phyloP scores from a whole-genome alignment of 1,140 invertebrate genomes.

The Melipona quadrifasciata region DNA sequence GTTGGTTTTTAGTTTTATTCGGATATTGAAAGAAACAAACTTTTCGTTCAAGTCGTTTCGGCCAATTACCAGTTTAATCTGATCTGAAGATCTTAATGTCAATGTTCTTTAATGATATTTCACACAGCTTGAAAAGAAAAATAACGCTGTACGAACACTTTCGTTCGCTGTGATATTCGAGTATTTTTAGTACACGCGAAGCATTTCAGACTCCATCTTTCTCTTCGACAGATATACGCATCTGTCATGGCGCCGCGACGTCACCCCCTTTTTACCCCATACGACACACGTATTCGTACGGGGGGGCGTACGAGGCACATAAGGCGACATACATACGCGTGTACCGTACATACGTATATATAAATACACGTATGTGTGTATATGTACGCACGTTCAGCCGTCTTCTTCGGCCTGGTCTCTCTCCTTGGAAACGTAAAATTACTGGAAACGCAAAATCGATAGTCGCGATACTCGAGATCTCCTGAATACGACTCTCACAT shows the following conservation, averaged over 20 bases:
- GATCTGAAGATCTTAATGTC: too few species aligned
- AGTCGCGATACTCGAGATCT: constrained; percentile 62
- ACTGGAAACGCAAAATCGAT: constrained; percentile 77
- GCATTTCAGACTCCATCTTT: constrained; percentile 63
- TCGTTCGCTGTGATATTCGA: background rate
- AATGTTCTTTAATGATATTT: background rate
- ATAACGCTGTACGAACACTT: background rate
- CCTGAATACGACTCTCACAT: constrained; percentile 1
- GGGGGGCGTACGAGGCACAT: constrained; percentile 48
- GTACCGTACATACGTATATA: constrained; percentile 39
- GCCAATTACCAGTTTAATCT: background rate
- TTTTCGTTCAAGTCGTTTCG: background rate
- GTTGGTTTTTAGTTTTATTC: too few species aligned
- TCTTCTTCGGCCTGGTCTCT: constrained; percentile 66
- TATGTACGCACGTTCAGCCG: constrained; percentile 51
- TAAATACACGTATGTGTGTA: constrained; percentile 30
- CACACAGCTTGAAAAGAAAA: background rate
- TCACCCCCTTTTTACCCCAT: constrained; percentile 65
- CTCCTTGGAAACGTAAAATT: constrained; percentile 76
- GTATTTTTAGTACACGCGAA: constrained; percentile 1
- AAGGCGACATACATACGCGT: constrained; percentile 45
- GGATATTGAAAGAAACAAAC: background rate
- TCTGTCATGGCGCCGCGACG: constrained; percentile 66
- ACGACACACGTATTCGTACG: constrained; percentile 61
- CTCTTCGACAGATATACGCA: constrained; percentile 64